These are phyloP conservation scores for Lycia hirtaria DNA, from an alignment of 2,888 invertebrate species.

Conservation along the genomic window DNA sequence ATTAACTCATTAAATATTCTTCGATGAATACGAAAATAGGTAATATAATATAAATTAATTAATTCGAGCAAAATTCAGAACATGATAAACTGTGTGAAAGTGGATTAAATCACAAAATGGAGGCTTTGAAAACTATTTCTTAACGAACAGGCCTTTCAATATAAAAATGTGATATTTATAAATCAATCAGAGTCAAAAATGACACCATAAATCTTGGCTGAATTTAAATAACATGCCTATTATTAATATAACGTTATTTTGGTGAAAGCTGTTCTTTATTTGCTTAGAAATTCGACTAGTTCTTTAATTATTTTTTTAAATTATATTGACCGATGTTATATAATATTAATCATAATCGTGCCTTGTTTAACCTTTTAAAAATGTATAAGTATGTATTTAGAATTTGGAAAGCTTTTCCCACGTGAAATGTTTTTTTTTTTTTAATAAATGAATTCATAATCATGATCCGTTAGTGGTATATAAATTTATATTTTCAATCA, in stretches of 20 bases:
- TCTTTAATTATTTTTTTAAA: conserved; percentile 9
- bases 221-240: conserved; percentile 37
- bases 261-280: conserved; percentile 35
- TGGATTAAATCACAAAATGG: conserved; percentile 12
- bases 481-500: background rate
- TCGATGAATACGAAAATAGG: background rate
- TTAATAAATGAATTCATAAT: background rate
- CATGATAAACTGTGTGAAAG: conserved; percentile 18
- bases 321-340: conserved; percentile 28
- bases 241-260: conserved; percentile 19
- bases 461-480: background rate
- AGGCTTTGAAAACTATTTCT: conserved; percentile 23
- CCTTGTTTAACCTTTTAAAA: conserved; percentile 4
- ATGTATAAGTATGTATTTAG: background rate
- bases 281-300: conserved; percentile 22
- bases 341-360: conserved; percentile 3
- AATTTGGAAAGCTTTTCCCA: conserved; percentile 17
- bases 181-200: conserved; percentile 32
- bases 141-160: conserved; percentile 27
- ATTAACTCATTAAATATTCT: background rate
- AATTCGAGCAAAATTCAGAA: conserved; percentile 14
- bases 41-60: background rate
- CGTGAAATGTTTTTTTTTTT: background rate
- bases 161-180: conserved; percentile 23
- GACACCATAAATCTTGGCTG: conserved; percentile 31